Evolutionary conservation across 2,888 invertebrate genomes (phyloP).

Genomic region (Hirtodrosophila duncani): DNA sequence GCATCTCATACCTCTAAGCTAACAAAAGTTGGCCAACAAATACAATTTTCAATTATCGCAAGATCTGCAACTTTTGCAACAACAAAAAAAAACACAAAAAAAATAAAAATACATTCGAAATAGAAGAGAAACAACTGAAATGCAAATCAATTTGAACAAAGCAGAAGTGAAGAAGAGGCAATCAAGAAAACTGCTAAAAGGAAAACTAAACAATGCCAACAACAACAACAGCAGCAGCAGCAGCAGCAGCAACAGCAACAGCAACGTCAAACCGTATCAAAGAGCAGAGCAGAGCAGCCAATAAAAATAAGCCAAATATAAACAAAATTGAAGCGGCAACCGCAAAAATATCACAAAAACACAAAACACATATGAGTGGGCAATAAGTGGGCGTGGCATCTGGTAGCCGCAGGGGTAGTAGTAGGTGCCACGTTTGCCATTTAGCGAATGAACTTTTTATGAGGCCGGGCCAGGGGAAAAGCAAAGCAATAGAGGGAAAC

Average conservation of each 20-base stretch:
- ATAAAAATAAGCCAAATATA: conserved; percentile 63
- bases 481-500: conserved; percentile 16
- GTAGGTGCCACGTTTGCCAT: conserved; percentile 47
- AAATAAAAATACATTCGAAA: too few relatives aligned
- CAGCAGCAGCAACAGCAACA: too few relatives aligned
- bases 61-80: conserved; percentile 44
- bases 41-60: conserved; percentile 57
- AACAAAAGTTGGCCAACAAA: conserved; percentile 12
- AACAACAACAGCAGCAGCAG: background rate
- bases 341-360: conserved; percentile 37
- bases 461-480: conserved; percentile 47
- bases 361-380: conserved; percentile 10
- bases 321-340: conserved; percentile 55
- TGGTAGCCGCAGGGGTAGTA: conserved; percentile 36
- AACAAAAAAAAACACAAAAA: conserved; percentile 2
- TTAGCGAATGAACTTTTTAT: conserved; percentile 62
- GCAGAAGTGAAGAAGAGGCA: conserved; percentile 25
- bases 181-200: conserved; percentile 6
- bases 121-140: conserved; percentile 30
- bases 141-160: conserved; percentile 53
- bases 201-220: background rate
- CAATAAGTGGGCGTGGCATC: conserved; percentile 1
- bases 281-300: conserved; percentile 45
- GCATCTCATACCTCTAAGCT: conserved; percentile 11
- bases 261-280: conserved; percentile 42